Conservation (phyloP, 1,140 invertebrate genomes). For the Penaeus vannamei region DNA sequence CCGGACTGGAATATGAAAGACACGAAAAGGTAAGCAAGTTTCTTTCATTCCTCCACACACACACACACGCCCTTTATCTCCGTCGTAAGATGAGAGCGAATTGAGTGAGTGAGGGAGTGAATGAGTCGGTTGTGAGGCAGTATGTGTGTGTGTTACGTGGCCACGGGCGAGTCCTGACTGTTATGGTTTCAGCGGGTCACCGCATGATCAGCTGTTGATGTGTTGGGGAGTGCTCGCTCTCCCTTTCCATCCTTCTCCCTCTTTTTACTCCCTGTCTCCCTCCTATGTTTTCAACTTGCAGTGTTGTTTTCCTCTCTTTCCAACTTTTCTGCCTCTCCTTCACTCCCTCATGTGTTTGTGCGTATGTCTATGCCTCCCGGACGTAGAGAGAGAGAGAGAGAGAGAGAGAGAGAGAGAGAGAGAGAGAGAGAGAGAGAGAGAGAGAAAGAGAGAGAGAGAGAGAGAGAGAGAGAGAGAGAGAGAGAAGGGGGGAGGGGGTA, state of each 20-base stretch:
- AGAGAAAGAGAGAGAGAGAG: too few species aligned
- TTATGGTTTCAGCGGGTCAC: too few species aligned
- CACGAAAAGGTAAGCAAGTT: too few species aligned
- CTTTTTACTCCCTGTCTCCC: neutral
- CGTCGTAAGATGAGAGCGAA: neutral
- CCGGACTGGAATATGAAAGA: too few species aligned
- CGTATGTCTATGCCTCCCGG: neutral
- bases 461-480: too few species aligned
- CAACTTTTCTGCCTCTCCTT: neutral
- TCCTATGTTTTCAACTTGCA: constrained; percentile 3
- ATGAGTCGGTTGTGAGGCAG: neutral
- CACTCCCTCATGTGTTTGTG: neutral
- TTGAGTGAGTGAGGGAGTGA: constrained; percentile 22
- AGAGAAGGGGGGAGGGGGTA: too few species aligned
- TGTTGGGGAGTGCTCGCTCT: neutral
- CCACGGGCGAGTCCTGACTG: too few species aligned
- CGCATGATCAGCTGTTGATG: too few species aligned
- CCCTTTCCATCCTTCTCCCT: too few species aligned
- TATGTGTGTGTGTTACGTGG: neutral
- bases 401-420: too few species aligned
- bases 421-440: too few species aligned
- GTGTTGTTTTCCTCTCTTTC: neutral
- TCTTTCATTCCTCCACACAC: neutral
- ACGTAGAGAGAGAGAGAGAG: too few species aligned
- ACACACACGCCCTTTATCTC: constrained; percentile 19